Evolutionary conservation across 2,113 vertebrate genomes (phyloP).

Genomic region (Hylia prasina): DNA sequence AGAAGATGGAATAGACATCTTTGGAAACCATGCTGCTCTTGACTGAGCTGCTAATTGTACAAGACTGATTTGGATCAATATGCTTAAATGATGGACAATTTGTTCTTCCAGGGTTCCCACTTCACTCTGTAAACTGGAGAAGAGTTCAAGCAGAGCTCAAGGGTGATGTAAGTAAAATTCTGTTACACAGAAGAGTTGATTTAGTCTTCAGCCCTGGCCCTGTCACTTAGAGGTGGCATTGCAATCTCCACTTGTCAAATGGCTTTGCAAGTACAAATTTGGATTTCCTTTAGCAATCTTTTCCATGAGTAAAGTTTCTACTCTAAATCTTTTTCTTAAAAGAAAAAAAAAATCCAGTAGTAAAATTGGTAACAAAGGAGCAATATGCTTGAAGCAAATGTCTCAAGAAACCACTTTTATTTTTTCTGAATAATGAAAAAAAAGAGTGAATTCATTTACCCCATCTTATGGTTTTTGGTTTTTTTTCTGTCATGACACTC

Average conservation of each 20-base stretch:
- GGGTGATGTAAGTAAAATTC: background rate
- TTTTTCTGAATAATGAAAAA: background rate
- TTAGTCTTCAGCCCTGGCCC: background rate
- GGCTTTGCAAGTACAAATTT: background rate
- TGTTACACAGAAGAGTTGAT: background rate
- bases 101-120: background rate
- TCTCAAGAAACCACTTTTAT: background rate
- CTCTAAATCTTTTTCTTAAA: background rate
- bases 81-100: conserved; percentile 12
- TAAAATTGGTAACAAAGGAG: background rate
- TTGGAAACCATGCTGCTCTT: background rate
- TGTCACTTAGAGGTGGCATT: background rate
- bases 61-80: conserved; percentile 25
- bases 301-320: background rate
- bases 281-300: background rate
- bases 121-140: background rate
- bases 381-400: background rate
- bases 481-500: background rate
- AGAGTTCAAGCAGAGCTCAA: background rate
- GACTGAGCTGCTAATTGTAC: background rate
- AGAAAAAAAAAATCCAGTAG: background rate
- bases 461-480: background rate
- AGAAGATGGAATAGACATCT: background rate
- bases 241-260: background rate
- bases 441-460: background rate